Conservation (phyloP, 2,113 vertebrate species). For the Acanthochromis polyacanthus region DNA sequence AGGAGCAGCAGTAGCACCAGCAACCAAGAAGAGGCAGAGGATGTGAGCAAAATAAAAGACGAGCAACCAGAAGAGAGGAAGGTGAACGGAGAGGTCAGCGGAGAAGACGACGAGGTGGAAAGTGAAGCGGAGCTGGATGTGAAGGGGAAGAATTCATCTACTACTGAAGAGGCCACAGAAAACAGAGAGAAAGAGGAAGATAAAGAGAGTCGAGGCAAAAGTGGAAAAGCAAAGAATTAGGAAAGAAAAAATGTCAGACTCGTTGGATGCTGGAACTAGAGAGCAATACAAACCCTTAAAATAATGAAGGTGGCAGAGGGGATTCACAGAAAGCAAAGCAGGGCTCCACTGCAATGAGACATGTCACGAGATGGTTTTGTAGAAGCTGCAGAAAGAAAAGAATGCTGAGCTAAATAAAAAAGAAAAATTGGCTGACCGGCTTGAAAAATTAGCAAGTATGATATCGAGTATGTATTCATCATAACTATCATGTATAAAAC, state of each 20-base stretch:
- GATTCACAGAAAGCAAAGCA: constrained; percentile 14
- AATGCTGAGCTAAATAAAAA: not conserved
- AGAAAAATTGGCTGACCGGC: not conserved
- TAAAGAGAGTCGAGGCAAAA: constrained; percentile 10
- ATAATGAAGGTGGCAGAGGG: not conserved
- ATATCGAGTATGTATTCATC: not conserved
- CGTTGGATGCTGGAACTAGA: not conserved
- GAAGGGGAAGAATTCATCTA: constrained; percentile 38
- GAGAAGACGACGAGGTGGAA: constrained; percentile 62
- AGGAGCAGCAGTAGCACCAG: constrained; percentile 41
- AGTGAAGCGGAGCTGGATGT: constrained; percentile 35
- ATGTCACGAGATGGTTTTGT: constrained; percentile 5
- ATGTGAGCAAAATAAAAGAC: constrained; percentile 31
- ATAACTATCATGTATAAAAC: not conserved
- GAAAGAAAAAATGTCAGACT: constrained; percentile 17
- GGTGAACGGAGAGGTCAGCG: constrained; percentile 61
- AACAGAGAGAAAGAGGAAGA: constrained; percentile 53
- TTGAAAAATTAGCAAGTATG: not conserved
- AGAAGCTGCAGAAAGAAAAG: constrained; percentile 12
- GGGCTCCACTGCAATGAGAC: not conserved
- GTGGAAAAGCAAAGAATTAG: constrained; percentile 17
- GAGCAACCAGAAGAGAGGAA: constrained; percentile 35
- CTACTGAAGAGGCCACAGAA: not conserved
- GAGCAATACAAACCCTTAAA: constrained; percentile 1
- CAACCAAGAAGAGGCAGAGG: constrained; percentile 58